Evolutionary conservation across 1,140 invertebrate species (phyloP), one percentile per base, ranked within the genome.

Genomic region (Lethrus apterus): DNA sequence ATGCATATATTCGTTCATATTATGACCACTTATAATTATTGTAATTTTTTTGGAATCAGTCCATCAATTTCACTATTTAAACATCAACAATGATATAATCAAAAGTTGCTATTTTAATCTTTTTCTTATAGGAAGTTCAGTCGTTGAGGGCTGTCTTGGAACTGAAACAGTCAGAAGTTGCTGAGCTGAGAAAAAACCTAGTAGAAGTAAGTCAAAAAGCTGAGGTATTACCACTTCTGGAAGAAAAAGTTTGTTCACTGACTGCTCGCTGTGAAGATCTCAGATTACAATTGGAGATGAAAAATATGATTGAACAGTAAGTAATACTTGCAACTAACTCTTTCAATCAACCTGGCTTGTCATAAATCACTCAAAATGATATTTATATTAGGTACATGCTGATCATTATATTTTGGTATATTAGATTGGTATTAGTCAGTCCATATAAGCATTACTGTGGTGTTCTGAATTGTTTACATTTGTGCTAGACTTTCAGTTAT

Each of bases 81-180:
- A n/a, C n/a, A n/a, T n/a, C n/a, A n/a, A n/a, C n/a, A n/a, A n/a
- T n/a, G n/a, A n/a, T n/a, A n/a, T n/a, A n/a, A n/a, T n/a, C n/a
- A 40, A 40, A n/a, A 18, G 11, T 40, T 18, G n/a, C n/a, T n/a
- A n/a, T n/a, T n/a, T 18, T 30, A 2, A 23, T 41, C 10, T 3
- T 30, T 24, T 26, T 47, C 23, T 49, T 56, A 41, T 40, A 62
- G 55, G 62, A 89, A 66, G 81, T 84, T 0, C 79, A 84, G 42
- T 88, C 84, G 0, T 62, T 88, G 34, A 73, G 83, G 30, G 78
- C 79, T 14, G 86, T 89, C 0, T 69, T 89, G 4, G 86, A 88
- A 38, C 59, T 88, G 14, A 81, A 83, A 56, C 80, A 80, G 64
- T 74, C 77, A 1, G 85, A 89, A 65, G 74, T 85, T 51, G 75